Evolutionary conservation across 2,797 vertebrate species (phyloP).

Genomic region (Neolamprologus multifasciatus): DNA sequence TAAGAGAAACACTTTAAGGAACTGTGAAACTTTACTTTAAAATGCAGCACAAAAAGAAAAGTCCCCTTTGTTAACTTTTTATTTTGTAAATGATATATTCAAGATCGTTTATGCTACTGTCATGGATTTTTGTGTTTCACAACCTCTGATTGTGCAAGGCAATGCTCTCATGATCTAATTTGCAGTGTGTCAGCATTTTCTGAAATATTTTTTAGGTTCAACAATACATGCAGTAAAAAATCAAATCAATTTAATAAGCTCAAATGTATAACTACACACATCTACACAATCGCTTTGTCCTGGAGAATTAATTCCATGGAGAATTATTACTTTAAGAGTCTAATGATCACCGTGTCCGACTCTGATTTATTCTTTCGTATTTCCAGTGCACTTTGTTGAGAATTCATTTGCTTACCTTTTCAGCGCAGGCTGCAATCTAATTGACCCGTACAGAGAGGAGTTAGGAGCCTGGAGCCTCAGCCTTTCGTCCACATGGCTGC

Average conservation of each 20-base stretch:
- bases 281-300: neutral
- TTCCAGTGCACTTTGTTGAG: neutral
- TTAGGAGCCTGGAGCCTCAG: constrained; percentile 38
- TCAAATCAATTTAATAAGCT: neutral
- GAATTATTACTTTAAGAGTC: neutral
- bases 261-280: neutral
- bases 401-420: constrained; percentile 50
- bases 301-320: neutral
- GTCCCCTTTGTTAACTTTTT: fast-evolving
- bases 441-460: constrained; percentile 20
- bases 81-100: neutral
- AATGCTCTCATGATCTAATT: neutral
- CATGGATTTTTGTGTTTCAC: fast-evolving
- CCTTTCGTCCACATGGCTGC: constrained; percentile 47
- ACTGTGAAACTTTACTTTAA: neutral
- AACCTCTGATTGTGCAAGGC: neutral
- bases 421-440: constrained; percentile 12
- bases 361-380: neutral
- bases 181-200: neutral
- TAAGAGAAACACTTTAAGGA: neutral
- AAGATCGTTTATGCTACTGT: neutral
- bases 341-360: neutral
- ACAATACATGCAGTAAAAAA: neutral
- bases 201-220: neutral
- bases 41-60: neutral